phyloP scores from a whole-genome alignment of 1,140 invertebrate species.

The Bombus fervidus region DNA sequence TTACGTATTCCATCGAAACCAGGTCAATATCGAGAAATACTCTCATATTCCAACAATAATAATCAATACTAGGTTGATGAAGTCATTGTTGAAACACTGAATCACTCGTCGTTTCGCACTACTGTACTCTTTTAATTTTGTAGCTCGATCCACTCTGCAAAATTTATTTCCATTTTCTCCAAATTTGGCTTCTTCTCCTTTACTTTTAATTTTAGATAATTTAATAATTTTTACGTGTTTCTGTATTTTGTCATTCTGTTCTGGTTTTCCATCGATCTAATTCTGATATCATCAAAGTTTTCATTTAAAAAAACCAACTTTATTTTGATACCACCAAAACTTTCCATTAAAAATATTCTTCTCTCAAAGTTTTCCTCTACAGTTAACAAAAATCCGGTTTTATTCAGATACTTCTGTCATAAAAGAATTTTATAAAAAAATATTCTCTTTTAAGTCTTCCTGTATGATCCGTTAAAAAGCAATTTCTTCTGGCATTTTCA shows the following conservation, averaged over 20 bases:
- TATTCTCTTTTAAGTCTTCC: no score
- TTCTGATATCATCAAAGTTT: not conserved
- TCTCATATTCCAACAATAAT: constrained; percentile 59
- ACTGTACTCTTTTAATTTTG: no score
- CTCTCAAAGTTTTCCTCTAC: not conserved
- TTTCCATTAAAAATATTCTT: not conserved
- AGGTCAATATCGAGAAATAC: constrained; percentile 60
- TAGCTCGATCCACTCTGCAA: not conserved
- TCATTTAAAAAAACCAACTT: not conserved
- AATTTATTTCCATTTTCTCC: not conserved
- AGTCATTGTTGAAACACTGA: constrained; percentile 2
- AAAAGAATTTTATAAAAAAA: no score
- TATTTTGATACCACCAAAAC: not conserved
- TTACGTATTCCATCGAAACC: constrained; percentile 60
- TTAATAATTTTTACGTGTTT: not conserved
- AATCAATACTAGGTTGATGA: not conserved
- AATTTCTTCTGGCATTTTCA: no score
- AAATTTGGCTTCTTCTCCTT: not conserved
- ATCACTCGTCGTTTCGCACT: no score
- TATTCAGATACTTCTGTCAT: no score
- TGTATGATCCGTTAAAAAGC: no score
- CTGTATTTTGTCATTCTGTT: not conserved
- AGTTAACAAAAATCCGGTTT: not conserved
- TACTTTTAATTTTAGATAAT: not conserved
- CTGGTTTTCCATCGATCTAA: not conserved